Base-by-base conservation (phyloP, 2,113 vertebrate genomes). In the Furnarius figulus region DNA sequence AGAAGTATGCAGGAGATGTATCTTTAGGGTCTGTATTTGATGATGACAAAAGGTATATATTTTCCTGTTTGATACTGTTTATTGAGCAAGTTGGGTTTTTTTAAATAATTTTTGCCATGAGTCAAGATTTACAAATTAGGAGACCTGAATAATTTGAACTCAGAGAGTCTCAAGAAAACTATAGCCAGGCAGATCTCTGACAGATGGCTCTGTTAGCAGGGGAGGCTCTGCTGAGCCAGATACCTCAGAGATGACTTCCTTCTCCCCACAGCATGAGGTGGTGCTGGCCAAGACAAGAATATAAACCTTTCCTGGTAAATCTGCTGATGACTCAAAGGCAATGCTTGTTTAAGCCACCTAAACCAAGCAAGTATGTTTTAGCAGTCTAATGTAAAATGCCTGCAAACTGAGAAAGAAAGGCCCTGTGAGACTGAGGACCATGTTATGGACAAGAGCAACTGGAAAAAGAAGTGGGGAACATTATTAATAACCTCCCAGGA, bases 171-270 rank as follows among this genome's bases (percentile, higher is more conserved):
- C 47, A 61, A 44, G 74, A 50, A 67, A 78, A 18, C 2, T 9
- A 4, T 5, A 67, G 44, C 24, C 18, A 74, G 77, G 44, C 65
- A 63, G 39, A 39, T 77, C 55, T 75, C 47, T 87, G 91, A 61
- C 96, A 97, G 94, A 96, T 94, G 95, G 95, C 53, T 27, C n/a
- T 62, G 85, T 46, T 79, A 89, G 94, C 89, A 95, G 96, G 94
- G 70, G 80, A 91, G 81, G 50, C 61, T 93, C 52, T 87, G 47
- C 62, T 67, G 44, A 94, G 92, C 87, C 92, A 95, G 70, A 68
- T 21, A 75, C 56, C 93, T 61, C 81, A 5, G 44, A 44, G 44
- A 56, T 82, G 1, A 70, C 81, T 96, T 97, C 95, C 91, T 95
- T 30, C 84, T 82, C 20, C 78, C 70, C 89, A n/a, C 91, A 89